Conservation (phyloP, 2,113 vertebrate species). For the Ammospiza caudacuta region DNA sequence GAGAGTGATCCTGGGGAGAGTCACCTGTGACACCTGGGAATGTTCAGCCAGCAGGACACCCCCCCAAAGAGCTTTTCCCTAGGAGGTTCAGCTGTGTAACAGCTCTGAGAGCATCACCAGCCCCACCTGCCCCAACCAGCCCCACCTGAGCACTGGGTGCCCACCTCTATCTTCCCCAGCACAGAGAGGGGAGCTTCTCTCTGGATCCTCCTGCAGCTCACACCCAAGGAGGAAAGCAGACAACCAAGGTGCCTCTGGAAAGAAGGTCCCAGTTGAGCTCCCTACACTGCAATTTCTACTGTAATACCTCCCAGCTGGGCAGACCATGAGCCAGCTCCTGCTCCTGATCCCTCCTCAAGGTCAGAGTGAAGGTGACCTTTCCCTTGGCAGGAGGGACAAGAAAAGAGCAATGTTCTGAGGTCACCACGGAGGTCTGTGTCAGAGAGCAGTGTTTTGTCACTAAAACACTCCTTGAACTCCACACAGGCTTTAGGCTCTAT, state of each 20-base stretch:
- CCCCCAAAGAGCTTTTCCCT: neutral
- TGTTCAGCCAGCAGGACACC: fast-evolving
- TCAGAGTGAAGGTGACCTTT: neutral
- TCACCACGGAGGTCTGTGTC: fast-evolving
- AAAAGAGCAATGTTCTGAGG: neutral
- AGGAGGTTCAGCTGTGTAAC: neutral
- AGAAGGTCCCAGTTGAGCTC: neutral
- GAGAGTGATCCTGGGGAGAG: neutral
- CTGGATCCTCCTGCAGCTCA: too few species aligned
- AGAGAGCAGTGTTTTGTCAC: neutral
- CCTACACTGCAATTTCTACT: neutral
- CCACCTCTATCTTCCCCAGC: neutral
- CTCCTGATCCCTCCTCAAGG: neutral
- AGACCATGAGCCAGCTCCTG: neutral
- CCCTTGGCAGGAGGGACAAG: neutral
- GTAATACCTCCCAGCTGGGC: fast-evolving
- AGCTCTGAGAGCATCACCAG: neutral
- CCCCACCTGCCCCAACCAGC: too few species aligned
- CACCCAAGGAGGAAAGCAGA: neutral
- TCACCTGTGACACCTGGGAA: neutral
- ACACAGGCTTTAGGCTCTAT: neutral
- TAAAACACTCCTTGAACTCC: neutral
- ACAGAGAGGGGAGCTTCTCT: fast-evolving
- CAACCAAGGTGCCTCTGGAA: neutral
- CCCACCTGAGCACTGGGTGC: neutral